Conservation (phyloP, 2,888 invertebrate species). For the Alloscopus bannaensis region DNA sequence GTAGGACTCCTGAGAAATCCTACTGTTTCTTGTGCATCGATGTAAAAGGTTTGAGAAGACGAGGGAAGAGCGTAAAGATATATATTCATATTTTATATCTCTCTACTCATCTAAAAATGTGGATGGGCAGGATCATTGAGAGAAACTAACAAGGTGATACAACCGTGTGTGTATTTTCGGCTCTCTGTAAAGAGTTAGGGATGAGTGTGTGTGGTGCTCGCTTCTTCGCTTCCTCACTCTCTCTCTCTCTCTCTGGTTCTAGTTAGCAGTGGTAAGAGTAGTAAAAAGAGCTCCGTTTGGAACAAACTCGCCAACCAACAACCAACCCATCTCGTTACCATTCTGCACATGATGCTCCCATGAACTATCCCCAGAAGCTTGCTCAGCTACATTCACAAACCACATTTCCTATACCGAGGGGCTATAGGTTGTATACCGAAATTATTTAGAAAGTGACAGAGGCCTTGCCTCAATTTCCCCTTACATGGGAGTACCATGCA, state of each 20-base stretch:
- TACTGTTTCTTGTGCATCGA: too few species aligned
- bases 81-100: too few species aligned
- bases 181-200: too few species aligned
- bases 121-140: too few species aligned
- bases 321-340: constrained; percentile 41
- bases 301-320: constrained; percentile 33
- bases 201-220: neutral
- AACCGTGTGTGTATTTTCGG: neutral
- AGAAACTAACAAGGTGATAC: too few species aligned
- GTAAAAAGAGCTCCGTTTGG: constrained; percentile 1
- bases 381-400: neutral
- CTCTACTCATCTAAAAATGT: too few species aligned
- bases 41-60: too few species aligned
- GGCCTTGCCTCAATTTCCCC: neutral
- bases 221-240: neutral
- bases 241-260: neutral
- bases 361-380: constrained; percentile 15
- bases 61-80: too few species aligned
- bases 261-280: neutral
- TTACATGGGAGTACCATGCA: constrained; percentile 10
- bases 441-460: constrained; percentile 5
- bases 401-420: constrained; percentile 1
- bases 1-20: too few species aligned
- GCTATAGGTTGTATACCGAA: constrained; percentile 3
- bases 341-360: constrained; percentile 33